Evolutionary conservation across 2,888 invertebrate genomes (phyloP), one percentile per base, ranked within the genome.

Genomic region (Cryptosula pallasiana): DNA sequence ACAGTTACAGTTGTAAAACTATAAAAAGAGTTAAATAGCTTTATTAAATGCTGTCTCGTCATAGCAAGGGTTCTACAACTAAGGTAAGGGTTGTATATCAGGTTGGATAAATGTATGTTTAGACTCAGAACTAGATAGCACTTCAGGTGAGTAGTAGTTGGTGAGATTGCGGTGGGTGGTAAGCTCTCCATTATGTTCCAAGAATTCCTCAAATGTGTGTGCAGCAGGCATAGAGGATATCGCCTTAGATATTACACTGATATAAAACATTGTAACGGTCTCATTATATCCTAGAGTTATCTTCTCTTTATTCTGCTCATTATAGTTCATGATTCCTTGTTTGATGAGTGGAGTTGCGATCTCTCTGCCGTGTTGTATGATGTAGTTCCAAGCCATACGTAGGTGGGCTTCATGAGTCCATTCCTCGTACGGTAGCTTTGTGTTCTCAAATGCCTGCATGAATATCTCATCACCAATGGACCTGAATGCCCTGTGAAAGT

Each of bases 361-460:
- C 2, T 81, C 79, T 36, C 77, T 77, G 16, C 82, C 83, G 73
- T 79, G 74, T 34, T 81, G 79, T 69, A 75, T 75, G 35, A 83
- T 81, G 75, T 83, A 83, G 74, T 81, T 82, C 81, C 81, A 83
- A 0, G 83, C 82, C 82, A 83, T 82, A n/a, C 82, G 75, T 9
- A 83, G 71, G 75, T 83, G 83, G 2, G 82, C 82, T 73, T 81
- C 80, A 73, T 83, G 83, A 0, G 80, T 81, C 83, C 83, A 83
- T 63, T 82, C 78, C 73, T 81, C 80, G 77, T 80, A 81, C 2
- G 82, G 82, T 69, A 83, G 74, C 1, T 81, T 81, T 20, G 79
- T 78, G 76, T 82, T 78, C 73, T 83, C 83, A 78, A 83, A 83
- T 3, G 83, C 82, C 72, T 80, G 76, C 72, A 83, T 77, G 75